phyloP scores from a whole-genome alignment of 2,113 vertebrate species.

The Neoarius graeffei region DNA sequence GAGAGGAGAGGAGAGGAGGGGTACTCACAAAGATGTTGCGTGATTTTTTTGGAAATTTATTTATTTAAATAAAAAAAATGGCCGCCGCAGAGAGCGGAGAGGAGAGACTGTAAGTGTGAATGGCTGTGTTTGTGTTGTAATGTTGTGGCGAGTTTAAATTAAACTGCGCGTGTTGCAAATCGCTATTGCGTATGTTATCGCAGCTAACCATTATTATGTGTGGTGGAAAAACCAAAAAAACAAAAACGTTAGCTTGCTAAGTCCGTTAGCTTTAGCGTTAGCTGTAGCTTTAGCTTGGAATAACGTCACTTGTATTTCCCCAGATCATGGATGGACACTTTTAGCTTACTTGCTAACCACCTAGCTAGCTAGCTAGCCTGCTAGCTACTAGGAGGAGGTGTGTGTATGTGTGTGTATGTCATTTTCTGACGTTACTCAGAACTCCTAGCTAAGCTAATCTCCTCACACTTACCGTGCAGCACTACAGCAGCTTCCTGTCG shows the following conservation, averaged over 20 bases:
- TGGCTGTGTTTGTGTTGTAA: slow-evolving; percentile 60
- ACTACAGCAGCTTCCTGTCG: slow-evolving; percentile 19
- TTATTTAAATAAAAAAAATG: slow-evolving; percentile 84
- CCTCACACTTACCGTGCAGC: background rate
- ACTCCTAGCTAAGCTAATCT: slow-evolving; percentile 40
- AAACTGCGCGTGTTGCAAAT: slow-evolving; percentile 38
- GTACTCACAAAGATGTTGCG: slow-evolving; percentile 75
- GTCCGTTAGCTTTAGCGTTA: slow-evolving; percentile 56
- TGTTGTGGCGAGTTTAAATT: slow-evolving; percentile 39
- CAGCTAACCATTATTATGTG: slow-evolving; percentile 59
- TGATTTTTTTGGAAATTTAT: slow-evolving; percentile 78
- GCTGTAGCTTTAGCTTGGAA: slow-evolving; percentile 59
- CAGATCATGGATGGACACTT: slow-evolving; percentile 57
- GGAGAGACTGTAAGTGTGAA: slow-evolving; percentile 78
- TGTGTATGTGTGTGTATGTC: slow-evolving; percentile 35
- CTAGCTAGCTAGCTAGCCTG: slow-evolving; percentile 24
- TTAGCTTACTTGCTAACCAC: slow-evolving; percentile 43
- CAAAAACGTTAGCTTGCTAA: slow-evolving; percentile 61
- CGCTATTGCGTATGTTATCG: slow-evolving; percentile 60
- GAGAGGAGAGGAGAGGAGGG: slow-evolving; percentile 70
- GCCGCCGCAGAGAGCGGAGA: slow-evolving; percentile 82
- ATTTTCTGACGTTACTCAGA: slow-evolving; percentile 57
- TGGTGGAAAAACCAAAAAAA: slow-evolving; percentile 23
- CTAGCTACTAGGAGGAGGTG: slow-evolving; percentile 54
- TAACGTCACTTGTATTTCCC: slow-evolving; percentile 74